A percentile compares a stretch with the other conserved stretches of the same genome.
phyloP scores from a whole-genome alignment of 2,113 vertebrate species.

The Hyaena hyaena region DNA sequence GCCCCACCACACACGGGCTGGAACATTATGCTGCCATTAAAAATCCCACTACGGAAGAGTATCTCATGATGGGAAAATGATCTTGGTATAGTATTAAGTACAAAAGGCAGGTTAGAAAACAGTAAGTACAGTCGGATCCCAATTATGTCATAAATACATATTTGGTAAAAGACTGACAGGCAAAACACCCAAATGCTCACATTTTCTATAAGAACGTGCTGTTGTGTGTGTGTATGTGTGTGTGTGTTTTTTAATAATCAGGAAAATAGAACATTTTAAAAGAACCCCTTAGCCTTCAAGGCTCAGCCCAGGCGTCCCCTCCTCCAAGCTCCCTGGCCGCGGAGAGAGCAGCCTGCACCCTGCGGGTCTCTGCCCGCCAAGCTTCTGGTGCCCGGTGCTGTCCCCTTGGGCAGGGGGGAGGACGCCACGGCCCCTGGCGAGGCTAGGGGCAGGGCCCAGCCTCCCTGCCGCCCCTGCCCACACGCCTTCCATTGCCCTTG shows the following conservation, averaged over 20 bases:
- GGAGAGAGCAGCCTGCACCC: not conserved
- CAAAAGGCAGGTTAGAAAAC: slow-evolving; percentile 64
- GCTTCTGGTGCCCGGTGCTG: rapidly evolving
- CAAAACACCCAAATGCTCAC: slow-evolving; percentile 41
- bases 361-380: rapidly evolving
- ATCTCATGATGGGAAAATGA: slow-evolving; percentile 53
- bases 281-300: not conserved
- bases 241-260: not conserved
- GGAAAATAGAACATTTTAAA: slow-evolving; percentile 60
- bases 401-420: not conserved
- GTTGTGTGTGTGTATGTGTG: not conserved
- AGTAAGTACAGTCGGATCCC: slow-evolving; percentile 64
- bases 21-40: slow-evolving; percentile 65
- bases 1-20: not conserved
- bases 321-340: not conserved
- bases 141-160: slow-evolving; percentile 75
- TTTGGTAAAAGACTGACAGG: slow-evolving; percentile 69
- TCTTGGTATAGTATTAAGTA: slow-evolving; percentile 35
- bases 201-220: slow-evolving; percentile 43
- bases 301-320: not conserved
- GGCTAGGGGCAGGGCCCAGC: not conserved
- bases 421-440: not conserved
- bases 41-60: slow-evolving; percentile 60
- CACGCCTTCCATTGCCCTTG: not conserved
- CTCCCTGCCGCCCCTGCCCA: not conserved